These are phyloP conservation scores for Camponotus floridanus DNA, from an alignment of 1,140 invertebrate species.

Conservation along the genomic window DNA sequence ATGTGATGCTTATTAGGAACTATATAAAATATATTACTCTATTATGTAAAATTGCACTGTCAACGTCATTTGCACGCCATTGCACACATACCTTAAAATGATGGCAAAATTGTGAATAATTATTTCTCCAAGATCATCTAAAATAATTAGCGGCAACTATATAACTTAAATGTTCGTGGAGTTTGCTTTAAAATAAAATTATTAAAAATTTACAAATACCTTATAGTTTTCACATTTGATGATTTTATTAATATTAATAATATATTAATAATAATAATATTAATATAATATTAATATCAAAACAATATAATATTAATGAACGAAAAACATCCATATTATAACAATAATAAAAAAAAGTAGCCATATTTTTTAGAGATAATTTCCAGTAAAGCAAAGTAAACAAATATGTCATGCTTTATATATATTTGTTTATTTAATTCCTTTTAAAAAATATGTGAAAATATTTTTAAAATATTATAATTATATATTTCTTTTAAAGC, in stretches of 20 bases:
- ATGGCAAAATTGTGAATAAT: constrained; percentile 1
- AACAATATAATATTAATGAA: background rate
- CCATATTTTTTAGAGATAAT: background rate
- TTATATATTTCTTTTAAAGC: background rate
- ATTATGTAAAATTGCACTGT: constrained; percentile 19
- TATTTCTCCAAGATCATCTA: background rate
- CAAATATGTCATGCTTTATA: background rate
- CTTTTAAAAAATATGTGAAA: background rate
- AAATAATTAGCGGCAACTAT: background rate
- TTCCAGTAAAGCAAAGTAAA: background rate
- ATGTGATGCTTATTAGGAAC: constrained; percentile 17
- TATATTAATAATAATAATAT: too few species aligned
- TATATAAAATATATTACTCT: background rate
- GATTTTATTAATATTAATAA: background rate
- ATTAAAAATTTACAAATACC: background rate
- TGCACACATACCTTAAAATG: background rate
- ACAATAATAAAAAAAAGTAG: background rate
- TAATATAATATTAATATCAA: background rate
- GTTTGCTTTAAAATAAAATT: background rate
- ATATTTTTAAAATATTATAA: background rate
- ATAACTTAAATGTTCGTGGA: background rate
- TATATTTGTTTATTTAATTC: background rate
- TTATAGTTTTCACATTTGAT: background rate
- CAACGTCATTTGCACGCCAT: background rate
- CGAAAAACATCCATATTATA: background rate